phyloP scores from a whole-genome alignment of 2,797 vertebrate genomes.

The Lepilemur septentrionalis region DNA sequence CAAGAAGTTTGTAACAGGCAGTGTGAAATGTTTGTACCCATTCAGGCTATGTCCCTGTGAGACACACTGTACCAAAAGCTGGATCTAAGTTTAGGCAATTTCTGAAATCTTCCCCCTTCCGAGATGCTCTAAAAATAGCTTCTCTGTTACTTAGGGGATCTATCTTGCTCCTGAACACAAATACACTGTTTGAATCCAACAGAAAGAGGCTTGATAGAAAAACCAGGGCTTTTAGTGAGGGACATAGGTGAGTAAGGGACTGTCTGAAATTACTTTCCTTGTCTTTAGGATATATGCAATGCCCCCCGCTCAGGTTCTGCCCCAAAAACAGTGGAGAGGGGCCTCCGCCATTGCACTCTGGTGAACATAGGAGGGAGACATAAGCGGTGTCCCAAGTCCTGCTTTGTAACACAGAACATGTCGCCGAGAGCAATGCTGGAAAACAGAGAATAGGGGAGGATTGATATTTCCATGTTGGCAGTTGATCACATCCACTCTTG shows the following conservation, averaged over 20 bases:
- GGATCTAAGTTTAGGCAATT: slow-evolving; percentile 56
- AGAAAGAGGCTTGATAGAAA: slow-evolving; percentile 34
- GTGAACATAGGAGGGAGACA: not conserved
- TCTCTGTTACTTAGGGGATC: slow-evolving; percentile 46
- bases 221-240: not conserved
- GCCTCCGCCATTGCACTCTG: not conserved
- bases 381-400: not conserved
- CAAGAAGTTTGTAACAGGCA: not conserved
- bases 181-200: slow-evolving; percentile 45
- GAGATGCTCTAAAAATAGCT: slow-evolving; percentile 64
- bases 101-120: not conserved
- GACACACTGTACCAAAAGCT: not conserved
- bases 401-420: not conserved
- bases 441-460: not conserved
- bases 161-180: slow-evolving; percentile 26
- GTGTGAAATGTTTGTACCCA: not conserved
- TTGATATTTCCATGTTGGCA: slow-evolving; percentile 38
- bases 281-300: not conserved
- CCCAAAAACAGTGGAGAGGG: not conserved
- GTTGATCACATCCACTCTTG: slow-evolving; percentile 4
- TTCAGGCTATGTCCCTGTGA: not conserved
- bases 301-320: not conserved
- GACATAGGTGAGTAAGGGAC: not conserved
- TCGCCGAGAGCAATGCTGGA: not conserved
- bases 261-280: not conserved